Percentiles rank a stretch among this genome's conserved stretches.
Conservation (phyloP, 2,113 vertebrate genomes). For the Seriola aureovittata region DNA sequence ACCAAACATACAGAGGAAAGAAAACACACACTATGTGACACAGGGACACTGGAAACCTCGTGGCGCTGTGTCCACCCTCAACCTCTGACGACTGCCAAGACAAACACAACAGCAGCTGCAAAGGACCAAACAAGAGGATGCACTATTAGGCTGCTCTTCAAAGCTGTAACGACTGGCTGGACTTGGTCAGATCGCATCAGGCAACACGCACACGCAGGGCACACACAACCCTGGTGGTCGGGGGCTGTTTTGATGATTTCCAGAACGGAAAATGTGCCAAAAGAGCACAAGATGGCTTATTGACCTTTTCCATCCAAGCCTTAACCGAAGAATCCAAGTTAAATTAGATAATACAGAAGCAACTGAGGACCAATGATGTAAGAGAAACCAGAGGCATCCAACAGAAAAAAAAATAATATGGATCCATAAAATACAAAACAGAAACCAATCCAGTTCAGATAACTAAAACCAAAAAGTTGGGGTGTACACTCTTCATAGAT, state of each 20-base stretch:
- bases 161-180: constrained; percentile 47
- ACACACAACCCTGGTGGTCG: constrained; percentile 10
- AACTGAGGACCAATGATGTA: too few species aligned
- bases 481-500: too few species aligned
- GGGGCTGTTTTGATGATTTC: constrained; percentile 3
- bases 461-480: too few species aligned
- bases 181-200: constrained; percentile 50
- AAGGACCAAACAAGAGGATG: constrained; percentile 69
- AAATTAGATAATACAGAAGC: too few species aligned
- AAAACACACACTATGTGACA: constrained; percentile 36
- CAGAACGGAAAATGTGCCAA: constrained; percentile 15
- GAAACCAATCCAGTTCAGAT: too few species aligned
- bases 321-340: too few species aligned
- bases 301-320: too few species aligned
- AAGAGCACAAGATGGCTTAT: not conserved
- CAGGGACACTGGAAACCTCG: constrained; percentile 45
- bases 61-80: constrained; percentile 48
- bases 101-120: constrained; percentile 74
- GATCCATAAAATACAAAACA: too few species aligned
- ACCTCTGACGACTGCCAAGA: constrained; percentile 70
- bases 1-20: not conserved
- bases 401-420: too few species aligned
- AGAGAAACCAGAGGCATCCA: too few species aligned
- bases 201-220: not conserved
- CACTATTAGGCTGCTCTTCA: constrained; percentile 71